phyloP scores from a whole-genome alignment of 2,888 invertebrate genomes.

The Hyposoter didymator region DNA sequence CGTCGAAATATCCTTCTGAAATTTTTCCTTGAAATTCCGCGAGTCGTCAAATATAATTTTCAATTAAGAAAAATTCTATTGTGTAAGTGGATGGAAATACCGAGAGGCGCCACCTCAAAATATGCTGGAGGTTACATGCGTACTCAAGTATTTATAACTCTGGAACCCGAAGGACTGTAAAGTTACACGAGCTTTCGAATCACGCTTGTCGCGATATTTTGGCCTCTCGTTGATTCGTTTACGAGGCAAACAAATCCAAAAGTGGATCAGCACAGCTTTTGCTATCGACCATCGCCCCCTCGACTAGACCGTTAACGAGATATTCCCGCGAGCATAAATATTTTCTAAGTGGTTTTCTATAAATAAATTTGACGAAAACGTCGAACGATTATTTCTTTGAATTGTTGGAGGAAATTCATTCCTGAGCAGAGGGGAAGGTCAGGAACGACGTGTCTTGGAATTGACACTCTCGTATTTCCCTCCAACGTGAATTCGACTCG shows the following conservation, averaged over 20 bases:
- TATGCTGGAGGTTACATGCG: slow-evolving; percentile 25
- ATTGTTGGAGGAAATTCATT: not conserved
- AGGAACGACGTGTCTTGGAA: slow-evolving; percentile 7
- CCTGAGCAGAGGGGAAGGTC: slow-evolving; percentile 49
- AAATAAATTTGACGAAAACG: slow-evolving; percentile 45
- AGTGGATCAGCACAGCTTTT: slow-evolving; percentile 44
- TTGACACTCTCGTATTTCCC: not conserved
- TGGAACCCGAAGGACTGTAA: slow-evolving; percentile 54
- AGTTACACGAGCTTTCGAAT: slow-evolving; percentile 50
- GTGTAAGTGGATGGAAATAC: slow-evolving; percentile 61
- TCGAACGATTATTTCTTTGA: slow-evolving; percentile 32
- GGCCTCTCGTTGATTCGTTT: slow-evolving; percentile 62
- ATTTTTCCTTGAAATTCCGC: slow-evolving; percentile 8
- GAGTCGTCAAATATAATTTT: not conserved
- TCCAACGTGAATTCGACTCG: not conserved
- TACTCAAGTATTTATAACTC: slow-evolving; percentile 70
- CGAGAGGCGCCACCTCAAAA: slow-evolving; percentile 51
- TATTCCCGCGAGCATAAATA: slow-evolving; percentile 34
- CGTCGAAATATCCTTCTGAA: not conserved
- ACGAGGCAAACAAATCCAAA: slow-evolving; percentile 48
- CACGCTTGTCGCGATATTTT: slow-evolving; percentile 51
- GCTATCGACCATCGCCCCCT: slow-evolving; percentile 24
- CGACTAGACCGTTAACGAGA: slow-evolving; percentile 2
- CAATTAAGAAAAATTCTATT: not conserved
- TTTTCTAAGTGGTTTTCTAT: slow-evolving; percentile 34